These are phyloP conservation scores for Rhopalosiphum maidis DNA, from an alignment of 1,140 invertebrate species.

Conservation along the genomic window DNA sequence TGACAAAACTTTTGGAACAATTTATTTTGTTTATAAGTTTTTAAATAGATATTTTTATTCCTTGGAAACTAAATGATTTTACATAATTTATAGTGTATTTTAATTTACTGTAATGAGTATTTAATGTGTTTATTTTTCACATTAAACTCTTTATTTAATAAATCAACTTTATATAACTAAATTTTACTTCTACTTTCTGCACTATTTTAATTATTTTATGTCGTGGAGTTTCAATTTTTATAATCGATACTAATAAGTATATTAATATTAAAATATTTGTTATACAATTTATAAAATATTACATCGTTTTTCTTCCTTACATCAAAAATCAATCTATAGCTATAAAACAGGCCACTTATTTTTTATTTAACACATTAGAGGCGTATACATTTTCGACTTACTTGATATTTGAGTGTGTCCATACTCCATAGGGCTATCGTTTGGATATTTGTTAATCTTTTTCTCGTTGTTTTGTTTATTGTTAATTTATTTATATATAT, in stretches of 20 bases:
- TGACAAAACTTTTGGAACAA: not conserved
- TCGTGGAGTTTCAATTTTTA: not conserved
- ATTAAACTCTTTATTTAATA: not conserved
- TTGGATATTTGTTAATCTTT: not conserved
- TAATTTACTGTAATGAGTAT: slow-evolving; percentile 14
- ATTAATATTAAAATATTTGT: not conserved
- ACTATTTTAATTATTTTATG: not conserved
- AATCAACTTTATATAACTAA: not conserved
- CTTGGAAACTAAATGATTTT: slow-evolving; percentile 4
- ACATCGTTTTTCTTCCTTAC: not conserved
- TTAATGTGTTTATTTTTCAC: slow-evolving; percentile 6
- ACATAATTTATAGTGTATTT: not conserved
- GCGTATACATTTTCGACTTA: not conserved
- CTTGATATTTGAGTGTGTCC: not conserved
- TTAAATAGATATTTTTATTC: not conserved
- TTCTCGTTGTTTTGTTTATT: not conserved
- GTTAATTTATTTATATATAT: not conserved
- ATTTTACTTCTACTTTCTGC: not conserved
- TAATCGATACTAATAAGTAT: not conserved
- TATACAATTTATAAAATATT: not conserved
- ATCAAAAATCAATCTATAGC: not conserved
- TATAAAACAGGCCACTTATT: not conserved
- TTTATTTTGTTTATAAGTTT: slow-evolving; percentile 38
- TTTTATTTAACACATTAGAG: not conserved
- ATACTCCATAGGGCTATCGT: not conserved